Base-by-base conservation (phyloP, 1,140 invertebrate genomes). In the Pseudomyrmex gracilis region DNA sequence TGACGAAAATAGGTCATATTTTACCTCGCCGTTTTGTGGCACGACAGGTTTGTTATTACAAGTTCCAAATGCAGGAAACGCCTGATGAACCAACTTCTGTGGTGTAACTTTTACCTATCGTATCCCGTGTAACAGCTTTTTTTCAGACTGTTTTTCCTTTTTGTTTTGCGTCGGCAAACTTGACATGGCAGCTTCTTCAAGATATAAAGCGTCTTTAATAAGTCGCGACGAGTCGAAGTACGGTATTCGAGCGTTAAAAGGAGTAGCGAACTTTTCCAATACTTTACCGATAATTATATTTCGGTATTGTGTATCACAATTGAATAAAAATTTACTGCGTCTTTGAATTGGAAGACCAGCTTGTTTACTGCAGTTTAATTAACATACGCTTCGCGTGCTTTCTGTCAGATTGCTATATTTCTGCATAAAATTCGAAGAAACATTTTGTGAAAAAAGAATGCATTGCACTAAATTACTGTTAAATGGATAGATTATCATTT, bases 1-100 rank as follows among this genome's bases (percentile, higher is more conserved):
- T 58, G 45, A 80, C 76, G 76, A 80, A 80, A 80, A 80, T 80
- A 70, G 76, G 76, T 80, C 76, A 80, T 80, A 80, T 71, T 80
- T 80, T 66, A 58, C 43, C 43, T 34, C 68, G 17, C 10, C 64
- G 64, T 15, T 53, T 20, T 20, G 2, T 45, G 43, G 43, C 43
- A 70, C 76, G 76, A 78, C 64, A 47, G 64, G 53, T 80, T 80
- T 80, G 76, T 80, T 80, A 78, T 78, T 78, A 77, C 73, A 77
- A 78, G 76, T 80, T 71, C 76, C 76, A 47, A 80, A 80, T 70
- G 63, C 63, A 67, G 74, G 63, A 77, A 77, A 77, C 66, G 34
- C 76, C 76, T 80, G 76, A 80, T 71, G 76, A 80, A 45, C 63
- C 74, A 77, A 80, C 51, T 80, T 71, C 15, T 34, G 53, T 66